These are phyloP conservation scores for Rhagonycha fulva DNA, from an alignment of 2,888 invertebrate genomes.

Conservation along the genomic window DNA sequence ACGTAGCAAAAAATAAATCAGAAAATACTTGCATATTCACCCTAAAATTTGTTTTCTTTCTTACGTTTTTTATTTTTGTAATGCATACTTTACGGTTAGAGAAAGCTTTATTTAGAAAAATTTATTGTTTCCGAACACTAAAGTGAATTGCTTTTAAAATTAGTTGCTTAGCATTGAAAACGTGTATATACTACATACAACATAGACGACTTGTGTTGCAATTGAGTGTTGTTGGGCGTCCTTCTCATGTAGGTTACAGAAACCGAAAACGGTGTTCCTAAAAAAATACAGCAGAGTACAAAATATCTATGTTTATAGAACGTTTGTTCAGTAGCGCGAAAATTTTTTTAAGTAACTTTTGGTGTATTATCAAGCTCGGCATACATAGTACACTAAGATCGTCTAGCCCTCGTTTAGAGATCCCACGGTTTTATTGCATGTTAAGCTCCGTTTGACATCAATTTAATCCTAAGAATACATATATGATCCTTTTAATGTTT, in stretches of 20 bases:
- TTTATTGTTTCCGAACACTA: background rate
- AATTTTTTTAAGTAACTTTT: slow-evolving; percentile 37
- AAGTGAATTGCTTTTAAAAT: background rate
- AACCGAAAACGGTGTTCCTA: slow-evolving; percentile 23
- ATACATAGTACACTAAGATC: slow-evolving; percentile 20
- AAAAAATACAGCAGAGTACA: slow-evolving; percentile 15
- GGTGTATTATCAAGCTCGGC: slow-evolving; percentile 31
- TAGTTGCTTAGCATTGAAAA: slow-evolving; percentile 7
- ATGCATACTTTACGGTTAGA: background rate
- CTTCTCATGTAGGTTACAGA: slow-evolving; percentile 9
- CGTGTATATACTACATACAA: slow-evolving; percentile 6
- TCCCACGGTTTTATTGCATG: slow-evolving; percentile 27
- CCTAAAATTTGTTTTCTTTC: background rate
- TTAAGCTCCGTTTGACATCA: slow-evolving; percentile 29
- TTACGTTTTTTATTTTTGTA: background rate
- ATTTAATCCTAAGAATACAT: slow-evolving; percentile 24
- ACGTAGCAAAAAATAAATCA: background rate
- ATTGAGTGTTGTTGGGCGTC: slow-evolving; percentile 1
- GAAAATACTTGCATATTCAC: background rate
- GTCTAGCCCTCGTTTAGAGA: slow-evolving; percentile 14
- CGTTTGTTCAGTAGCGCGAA: slow-evolving; percentile 25
- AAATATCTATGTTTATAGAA: slow-evolving; percentile 21
- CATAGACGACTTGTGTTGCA: slow-evolving; percentile 1
- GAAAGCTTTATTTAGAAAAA: background rate
- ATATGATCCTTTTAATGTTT: slow-evolving; percentile 23